These are phyloP conservation scores for Pempheris klunzingeri DNA, from an alignment of 2,797 vertebrate species.

Conservation along the genomic window DNA sequence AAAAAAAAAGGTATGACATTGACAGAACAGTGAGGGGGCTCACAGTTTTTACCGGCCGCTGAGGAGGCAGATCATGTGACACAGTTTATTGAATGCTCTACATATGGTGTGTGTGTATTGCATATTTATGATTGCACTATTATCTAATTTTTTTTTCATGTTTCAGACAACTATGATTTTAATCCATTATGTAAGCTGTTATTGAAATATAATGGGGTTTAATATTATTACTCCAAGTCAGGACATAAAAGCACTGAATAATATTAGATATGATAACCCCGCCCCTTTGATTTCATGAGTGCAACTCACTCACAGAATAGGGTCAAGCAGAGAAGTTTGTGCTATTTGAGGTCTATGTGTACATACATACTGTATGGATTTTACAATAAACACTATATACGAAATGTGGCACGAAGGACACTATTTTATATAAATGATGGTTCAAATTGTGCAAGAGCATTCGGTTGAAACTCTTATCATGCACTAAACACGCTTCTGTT, in stretches of 20 bases:
- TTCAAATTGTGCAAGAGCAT: neutral
- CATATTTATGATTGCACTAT: conserved; percentile 23
- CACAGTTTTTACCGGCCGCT: neutral
- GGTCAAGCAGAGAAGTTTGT: conserved; percentile 13
- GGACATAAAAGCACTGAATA: conserved; percentile 12
- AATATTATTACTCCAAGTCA: conserved; percentile 5
- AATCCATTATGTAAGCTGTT: conserved; percentile 11
- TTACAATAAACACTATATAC: conserved; percentile 33
- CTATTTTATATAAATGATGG: neutral
- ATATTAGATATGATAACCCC: conserved; percentile 17
- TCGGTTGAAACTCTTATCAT: neutral
- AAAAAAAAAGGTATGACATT: neutral
- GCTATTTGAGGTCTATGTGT: conserved; percentile 24
- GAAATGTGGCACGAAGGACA: neutral
- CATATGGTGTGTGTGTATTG: conserved; percentile 7
- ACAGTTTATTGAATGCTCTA: conserved; percentile 1
- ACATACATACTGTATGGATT: conserved; percentile 18
- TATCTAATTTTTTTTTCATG: conserved; percentile 24
- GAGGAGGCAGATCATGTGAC: conserved; percentile 4
- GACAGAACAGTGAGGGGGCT: neutral
- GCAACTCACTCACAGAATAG: conserved; percentile 23
- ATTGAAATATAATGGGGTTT: conserved; percentile 1
- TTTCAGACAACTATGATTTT: conserved; percentile 37
- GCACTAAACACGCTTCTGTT: neutral
- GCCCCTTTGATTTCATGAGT: conserved; percentile 18